These are phyloP conservation scores for Drosophila kikkawai DNA, from an alignment of 1,140 invertebrate genomes.

Conservation along the genomic window DNA sequence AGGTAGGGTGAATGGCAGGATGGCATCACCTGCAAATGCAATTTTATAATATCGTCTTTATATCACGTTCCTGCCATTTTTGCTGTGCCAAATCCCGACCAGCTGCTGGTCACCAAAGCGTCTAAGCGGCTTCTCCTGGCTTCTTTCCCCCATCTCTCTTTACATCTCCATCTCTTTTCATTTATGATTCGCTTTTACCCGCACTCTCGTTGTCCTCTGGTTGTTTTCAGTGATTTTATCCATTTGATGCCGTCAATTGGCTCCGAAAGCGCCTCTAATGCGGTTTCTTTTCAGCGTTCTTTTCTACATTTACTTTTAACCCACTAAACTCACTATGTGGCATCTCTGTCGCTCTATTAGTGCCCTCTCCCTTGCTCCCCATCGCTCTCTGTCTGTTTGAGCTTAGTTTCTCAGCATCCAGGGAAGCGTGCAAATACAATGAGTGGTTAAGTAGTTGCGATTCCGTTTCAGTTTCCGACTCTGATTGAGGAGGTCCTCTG, in stretches of 20 bases:
- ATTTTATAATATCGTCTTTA: conserved; percentile 26
- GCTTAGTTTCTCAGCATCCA: conserved; percentile 32
- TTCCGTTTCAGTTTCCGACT: conserved; percentile 15
- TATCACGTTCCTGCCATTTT: conserved; percentile 21
- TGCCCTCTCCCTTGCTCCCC: neutral
- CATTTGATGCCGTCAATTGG: conserved; percentile 53
- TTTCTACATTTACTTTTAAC: neutral
- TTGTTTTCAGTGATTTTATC: conserved; percentile 50
- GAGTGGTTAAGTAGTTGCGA: conserved; percentile 39
- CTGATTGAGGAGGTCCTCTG: neutral
- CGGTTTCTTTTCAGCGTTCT: conserved; percentile 12
- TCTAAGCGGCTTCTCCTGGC: conserved; percentile 30
- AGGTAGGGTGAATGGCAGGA: neutral
- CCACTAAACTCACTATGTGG: conserved; percentile 4
- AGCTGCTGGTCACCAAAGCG: conserved; percentile 33
- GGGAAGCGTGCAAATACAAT: conserved; percentile 50
- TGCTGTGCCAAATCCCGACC: conserved; percentile 14
- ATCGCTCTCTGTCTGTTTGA: neutral
- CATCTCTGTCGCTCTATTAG: neutral
- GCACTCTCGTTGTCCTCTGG: neutral
- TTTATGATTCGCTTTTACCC: conserved; percentile 20
- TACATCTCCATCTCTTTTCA: neutral
- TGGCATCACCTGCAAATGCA: conserved; percentile 12
- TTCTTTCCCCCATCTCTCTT: neutral
- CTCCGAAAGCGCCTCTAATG: conserved; percentile 49